Evolutionary conservation across 2,888 invertebrate genomes (phyloP), one percentile per base, ranked within the genome.

Genomic region (Exephanes ischioxanthus): DNA sequence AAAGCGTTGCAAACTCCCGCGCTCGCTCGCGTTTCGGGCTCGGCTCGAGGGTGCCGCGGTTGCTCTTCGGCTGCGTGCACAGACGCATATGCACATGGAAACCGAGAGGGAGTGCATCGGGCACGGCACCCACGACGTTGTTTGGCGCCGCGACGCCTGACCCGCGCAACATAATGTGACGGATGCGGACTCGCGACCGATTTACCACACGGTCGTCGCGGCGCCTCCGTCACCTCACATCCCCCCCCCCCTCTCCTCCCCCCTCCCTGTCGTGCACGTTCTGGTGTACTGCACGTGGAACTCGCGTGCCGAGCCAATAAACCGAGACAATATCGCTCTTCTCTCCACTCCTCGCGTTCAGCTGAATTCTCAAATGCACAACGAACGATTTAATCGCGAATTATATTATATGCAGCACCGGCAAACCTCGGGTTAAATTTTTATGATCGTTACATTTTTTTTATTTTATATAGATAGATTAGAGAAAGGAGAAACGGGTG

Each of bases 131-230:
- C 30, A 80, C 87, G 89, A 79, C 88, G 90, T 80, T 83, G 82
- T 89, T 89, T 89, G 91, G 91, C 91, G 91, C 90, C 91, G 90
- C 86, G 91, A 91, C 89, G 91, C 91, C 90, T 88, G 90, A 90
- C 90, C 89, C 86, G 88, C 90, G 90, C 91, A 89, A 91, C 87
- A 89, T 87, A 85, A 88, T 88, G 90, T 87, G 87, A 89, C 89
- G 89, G 86, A 90, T 90, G 87, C 81, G 78, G 79, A 78, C 75
- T 51, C 77, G 77, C 84, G 84, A 84, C 84, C 84, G 84, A 81
- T 85, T 85, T 85, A 84, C 86, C 70, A 76, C 86, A 66, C 75
- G 53, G 73, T 61, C 73, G 76, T 76, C 78, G 68, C 77, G 77
- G 80, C 76, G 76, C 80, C 80, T 77, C 6, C 63, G 16, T 48